Evolutionary conservation across 64 coral and sea anemone genomes (phyloP).

Genomic region (Porites australiensis): DNA sequence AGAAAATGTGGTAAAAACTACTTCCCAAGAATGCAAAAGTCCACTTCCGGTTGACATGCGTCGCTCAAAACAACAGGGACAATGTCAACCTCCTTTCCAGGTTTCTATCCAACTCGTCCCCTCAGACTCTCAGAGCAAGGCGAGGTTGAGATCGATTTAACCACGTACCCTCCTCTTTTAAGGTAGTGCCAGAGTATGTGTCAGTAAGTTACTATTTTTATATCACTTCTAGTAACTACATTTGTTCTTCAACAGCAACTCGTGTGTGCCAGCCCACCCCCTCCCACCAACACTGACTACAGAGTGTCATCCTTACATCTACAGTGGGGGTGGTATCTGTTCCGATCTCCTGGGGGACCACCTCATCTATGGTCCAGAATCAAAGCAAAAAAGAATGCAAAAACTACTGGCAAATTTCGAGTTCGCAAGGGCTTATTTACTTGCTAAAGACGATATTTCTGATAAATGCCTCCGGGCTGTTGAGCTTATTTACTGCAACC

Average conservation of each 20-base stretch:
- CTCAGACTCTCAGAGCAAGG: too few relatives aligned
- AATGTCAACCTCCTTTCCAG: too few relatives aligned
- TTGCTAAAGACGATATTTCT: not conserved
- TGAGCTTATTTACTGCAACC: slow-evolving; percentile 17
- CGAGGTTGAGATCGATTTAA: too few relatives aligned
- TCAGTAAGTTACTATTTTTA: too few relatives aligned
- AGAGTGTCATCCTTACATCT: not conserved
- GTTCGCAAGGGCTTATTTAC: not conserved
- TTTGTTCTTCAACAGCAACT: not conserved
- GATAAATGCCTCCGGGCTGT: not conserved
- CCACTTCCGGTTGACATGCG: too few relatives aligned
- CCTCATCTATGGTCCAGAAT: not conserved
- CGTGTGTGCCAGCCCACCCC: not conserved
- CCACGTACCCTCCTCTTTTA: too few relatives aligned
- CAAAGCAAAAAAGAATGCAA: not conserved
- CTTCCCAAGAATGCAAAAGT: too few relatives aligned
- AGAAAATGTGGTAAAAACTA: too few relatives aligned
- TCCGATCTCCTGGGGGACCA: not conserved
- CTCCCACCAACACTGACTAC: not conserved
- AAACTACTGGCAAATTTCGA: not conserved
- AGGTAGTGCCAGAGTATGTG: too few relatives aligned
- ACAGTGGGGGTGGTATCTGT: not conserved
- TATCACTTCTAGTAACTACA: too few relatives aligned
- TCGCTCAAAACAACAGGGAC: too few relatives aligned
- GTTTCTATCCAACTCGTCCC: too few relatives aligned